phyloP scores from a whole-genome alignment of 2,113 vertebrate genomes.

The Eonycteris spelaea region DNA sequence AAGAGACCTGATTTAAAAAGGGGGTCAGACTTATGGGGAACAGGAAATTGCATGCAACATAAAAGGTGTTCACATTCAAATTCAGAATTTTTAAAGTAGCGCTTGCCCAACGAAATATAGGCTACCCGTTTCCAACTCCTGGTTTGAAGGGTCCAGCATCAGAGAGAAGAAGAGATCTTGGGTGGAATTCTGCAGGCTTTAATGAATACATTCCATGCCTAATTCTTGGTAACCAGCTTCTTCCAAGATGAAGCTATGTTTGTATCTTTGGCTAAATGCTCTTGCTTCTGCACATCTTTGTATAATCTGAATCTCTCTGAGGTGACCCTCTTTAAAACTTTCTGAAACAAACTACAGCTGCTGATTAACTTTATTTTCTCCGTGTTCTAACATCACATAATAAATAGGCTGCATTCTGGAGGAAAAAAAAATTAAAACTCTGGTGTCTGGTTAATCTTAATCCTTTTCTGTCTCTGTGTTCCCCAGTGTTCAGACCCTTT shows the following conservation, averaged over 20 bases:
- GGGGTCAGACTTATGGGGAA: neutral
- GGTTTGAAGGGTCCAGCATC: neutral
- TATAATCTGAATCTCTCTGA: neutral
- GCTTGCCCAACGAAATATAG: neutral
- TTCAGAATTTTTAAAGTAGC: neutral
- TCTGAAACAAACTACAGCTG: neutral
- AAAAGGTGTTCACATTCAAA: neutral
- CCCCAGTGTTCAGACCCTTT: neutral
- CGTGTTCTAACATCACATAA: neutral
- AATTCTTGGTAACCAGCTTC: neutral
- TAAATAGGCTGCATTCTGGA: conserved; percentile 9
- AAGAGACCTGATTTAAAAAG: neutral
- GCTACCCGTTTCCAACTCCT: neutral
- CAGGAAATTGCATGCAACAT: neutral
- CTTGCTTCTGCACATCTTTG: neutral
- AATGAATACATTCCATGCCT: neutral
- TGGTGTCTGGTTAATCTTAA: neutral
- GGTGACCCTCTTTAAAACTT: neutral
- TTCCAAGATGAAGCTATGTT: neutral
- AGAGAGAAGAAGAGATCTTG: neutral
- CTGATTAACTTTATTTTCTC: neutral
- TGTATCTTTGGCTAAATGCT: neutral
- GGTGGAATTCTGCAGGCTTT: neutral
- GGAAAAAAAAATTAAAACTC: neutral
- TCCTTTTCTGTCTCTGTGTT: neutral